Percentiles rank a stretch among this genome's conserved stretches.
Conservation (phyloP, 1,140 invertebrate species). For the Pogonus chalceus region DNA sequence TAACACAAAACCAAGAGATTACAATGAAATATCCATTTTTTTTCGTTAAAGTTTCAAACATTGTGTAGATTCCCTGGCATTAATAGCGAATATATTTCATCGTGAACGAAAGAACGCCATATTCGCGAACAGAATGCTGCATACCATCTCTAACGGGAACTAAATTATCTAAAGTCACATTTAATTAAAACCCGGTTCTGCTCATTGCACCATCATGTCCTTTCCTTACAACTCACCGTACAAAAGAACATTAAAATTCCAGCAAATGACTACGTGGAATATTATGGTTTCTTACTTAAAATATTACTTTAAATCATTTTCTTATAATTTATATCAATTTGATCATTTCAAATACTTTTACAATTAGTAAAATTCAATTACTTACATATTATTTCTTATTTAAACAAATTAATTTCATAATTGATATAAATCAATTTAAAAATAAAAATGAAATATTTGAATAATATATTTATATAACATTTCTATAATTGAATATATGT, state of each 20-base stretch:
- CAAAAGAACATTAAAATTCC: conserved; percentile 5
- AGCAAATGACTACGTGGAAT: background rate
- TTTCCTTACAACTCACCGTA: background rate
- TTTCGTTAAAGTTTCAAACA: background rate
- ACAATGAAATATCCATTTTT: background rate
- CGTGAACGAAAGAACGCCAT: background rate
- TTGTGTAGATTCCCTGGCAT: background rate
- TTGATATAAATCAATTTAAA: too few species aligned
- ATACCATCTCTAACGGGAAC: background rate
- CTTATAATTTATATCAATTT: too few species aligned
- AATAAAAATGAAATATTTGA: too few species aligned
- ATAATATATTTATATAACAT: too few species aligned
- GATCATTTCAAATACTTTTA: too few species aligned
- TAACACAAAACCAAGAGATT: background rate
- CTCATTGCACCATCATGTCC: background rate
- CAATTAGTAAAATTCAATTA: too few species aligned
- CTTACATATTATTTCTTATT: too few species aligned
- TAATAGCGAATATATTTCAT: conserved; percentile 2
- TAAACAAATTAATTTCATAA: too few species aligned
- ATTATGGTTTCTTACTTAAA: background rate
- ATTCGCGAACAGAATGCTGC: background rate
- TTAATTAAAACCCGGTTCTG: background rate
- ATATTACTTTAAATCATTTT: too few species aligned
- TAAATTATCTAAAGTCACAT: conserved; percentile 7
- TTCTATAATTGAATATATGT: too few species aligned